These are phyloP conservation scores for Vicugna pacos DNA, from an alignment of 2,113 vertebrate species.

Conservation along the genomic window DNA sequence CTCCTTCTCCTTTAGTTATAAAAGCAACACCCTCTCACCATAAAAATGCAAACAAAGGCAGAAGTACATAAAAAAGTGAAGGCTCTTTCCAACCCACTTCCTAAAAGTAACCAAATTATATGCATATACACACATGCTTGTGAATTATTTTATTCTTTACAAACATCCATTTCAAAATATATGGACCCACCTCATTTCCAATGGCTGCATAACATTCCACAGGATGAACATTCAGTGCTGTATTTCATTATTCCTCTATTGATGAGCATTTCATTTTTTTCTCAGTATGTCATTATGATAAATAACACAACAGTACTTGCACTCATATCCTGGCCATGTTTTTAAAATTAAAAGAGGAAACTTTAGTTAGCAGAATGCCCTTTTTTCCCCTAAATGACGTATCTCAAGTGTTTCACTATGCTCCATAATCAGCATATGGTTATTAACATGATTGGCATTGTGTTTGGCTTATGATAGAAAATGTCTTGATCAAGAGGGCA, in stretches of 20 bases:
- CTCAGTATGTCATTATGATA: background rate
- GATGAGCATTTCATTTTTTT: background rate
- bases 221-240: background rate
- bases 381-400: background rate
- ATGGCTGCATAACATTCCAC: background rate
- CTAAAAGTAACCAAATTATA: background rate
- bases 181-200: background rate
- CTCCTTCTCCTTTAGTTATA: background rate
- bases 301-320: background rate
- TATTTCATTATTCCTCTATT: background rate
- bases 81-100: background rate
- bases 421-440: constrained; percentile 19
- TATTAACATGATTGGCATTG: constrained; percentile 78
- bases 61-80: background rate
- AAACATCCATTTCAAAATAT: background rate
- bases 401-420: constrained; percentile 73
- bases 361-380: background rate
- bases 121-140: background rate
- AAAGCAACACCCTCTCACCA: background rate
- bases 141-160: background rate
- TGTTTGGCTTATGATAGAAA: constrained; percentile 80
- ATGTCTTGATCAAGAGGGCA: constrained; percentile 50
- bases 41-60: background rate
- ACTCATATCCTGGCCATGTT: background rate
- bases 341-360: constrained; percentile 46